Conservation (phyloP, 2,888 invertebrate genomes). For the Petrolisthes cinctipes region DNA sequence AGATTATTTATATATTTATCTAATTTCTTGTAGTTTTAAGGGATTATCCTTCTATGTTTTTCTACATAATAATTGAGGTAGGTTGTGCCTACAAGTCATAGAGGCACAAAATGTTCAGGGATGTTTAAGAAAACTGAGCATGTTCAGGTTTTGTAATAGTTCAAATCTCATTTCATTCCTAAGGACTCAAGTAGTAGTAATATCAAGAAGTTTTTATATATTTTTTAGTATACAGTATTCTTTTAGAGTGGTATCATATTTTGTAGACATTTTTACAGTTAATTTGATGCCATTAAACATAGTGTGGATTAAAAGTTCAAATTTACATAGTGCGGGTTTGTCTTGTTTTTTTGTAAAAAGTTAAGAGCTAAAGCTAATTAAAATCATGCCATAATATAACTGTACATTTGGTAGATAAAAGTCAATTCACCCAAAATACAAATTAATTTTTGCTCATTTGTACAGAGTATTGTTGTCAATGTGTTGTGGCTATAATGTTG, state of each 20-base stretch:
- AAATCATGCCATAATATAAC: constrained; percentile 39
- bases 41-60: neutral
- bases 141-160: constrained; percentile 37
- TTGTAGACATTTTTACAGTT: constrained; percentile 34
- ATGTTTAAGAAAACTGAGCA: constrained; percentile 28
- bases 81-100: constrained; percentile 23
- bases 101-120: constrained; percentile 38
- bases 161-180: constrained; percentile 45
- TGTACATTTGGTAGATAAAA: constrained; percentile 23
- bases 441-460: constrained; percentile 60
- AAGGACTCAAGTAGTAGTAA: constrained; percentile 29
- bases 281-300: constrained; percentile 16
- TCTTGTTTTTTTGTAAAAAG: constrained; percentile 41
- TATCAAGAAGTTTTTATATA: constrained; percentile 42
- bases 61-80: constrained; percentile 1
- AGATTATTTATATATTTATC: constrained; percentile 12
- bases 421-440: constrained; percentile 29
- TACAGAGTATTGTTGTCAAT: constrained; percentile 55
- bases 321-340: constrained; percentile 46
- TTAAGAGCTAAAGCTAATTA: constrained; percentile 27
- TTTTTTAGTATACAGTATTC: constrained; percentile 36
- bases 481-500: constrained; percentile 44
- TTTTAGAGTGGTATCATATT: constrained; percentile 27
- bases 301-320: constrained; percentile 54
- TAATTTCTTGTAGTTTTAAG: constrained; percentile 16